Evolutionary conservation across 2,888 invertebrate genomes (phyloP).

Genomic region (Clanis bilineata): DNA sequence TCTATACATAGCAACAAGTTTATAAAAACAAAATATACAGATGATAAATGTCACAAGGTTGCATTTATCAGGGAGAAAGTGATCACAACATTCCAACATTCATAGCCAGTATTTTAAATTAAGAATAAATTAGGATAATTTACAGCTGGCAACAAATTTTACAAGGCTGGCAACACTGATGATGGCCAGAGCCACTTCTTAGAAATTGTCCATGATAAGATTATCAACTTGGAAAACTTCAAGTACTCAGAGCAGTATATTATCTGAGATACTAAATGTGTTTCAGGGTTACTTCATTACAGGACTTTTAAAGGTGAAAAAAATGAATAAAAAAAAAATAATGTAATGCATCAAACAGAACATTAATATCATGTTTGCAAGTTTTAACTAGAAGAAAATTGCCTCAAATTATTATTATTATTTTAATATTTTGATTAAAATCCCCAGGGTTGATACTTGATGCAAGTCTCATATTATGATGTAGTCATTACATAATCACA

Average conservation of each 20-base stretch:
- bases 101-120: not conserved
- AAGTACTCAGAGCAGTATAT: slow-evolving; percentile 25
- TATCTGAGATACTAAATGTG: slow-evolving; percentile 20
- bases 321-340: no score
- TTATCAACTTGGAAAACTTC: slow-evolving; percentile 27
- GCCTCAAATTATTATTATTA: no score
- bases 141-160: not conserved
- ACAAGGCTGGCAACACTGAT: not conserved
- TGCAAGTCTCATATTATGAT: no score
- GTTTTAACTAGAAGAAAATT: no score
- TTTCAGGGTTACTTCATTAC: not conserved
- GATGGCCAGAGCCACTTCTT: slow-evolving; percentile 16
- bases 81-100: slow-evolving; percentile 16
- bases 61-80: slow-evolving; percentile 44
- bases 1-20: slow-evolving; percentile 30
- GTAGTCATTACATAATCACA: no score
- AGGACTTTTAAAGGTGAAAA: not conserved
- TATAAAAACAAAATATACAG: slow-evolving; percentile 34
- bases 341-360: no score
- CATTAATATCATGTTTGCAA: no score
- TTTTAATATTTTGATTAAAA: no score
- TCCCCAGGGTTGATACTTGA: no score
- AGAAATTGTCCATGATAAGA: slow-evolving; percentile 30
- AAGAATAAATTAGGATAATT: not conserved
- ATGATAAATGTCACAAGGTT: slow-evolving; percentile 47